Conservation (phyloP, 1,140 invertebrate genomes). For the Brachionus rubens region DNA sequence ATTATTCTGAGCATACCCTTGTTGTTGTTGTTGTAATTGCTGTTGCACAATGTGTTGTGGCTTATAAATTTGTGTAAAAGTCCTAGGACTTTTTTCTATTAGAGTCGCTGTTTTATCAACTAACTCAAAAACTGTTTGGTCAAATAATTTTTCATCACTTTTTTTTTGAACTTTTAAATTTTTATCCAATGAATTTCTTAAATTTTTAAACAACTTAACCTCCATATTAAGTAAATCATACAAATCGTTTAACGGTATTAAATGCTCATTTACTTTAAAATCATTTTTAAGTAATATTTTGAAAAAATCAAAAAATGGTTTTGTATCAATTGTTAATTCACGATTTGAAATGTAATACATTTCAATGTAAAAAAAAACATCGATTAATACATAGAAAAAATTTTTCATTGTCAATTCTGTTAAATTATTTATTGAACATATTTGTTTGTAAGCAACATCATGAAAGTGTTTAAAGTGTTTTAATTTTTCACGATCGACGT, state of each 20-base stretch:
- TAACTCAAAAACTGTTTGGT: not conserved
- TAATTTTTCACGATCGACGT: not conserved
- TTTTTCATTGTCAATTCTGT: not conserved
- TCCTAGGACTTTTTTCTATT: not conserved
- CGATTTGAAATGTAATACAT: not conserved
- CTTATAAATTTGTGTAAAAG: not conserved
- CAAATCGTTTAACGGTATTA: not conserved
- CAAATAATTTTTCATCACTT: not conserved
- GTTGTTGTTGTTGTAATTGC: not conserved
- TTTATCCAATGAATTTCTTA: too few relatives aligned
- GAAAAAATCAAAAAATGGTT: slow-evolving; percentile 1
- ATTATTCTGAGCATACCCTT: too few relatives aligned
- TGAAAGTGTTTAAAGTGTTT: not conserved
- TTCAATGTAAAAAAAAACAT: slow-evolving; percentile 23
- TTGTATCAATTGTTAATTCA: not conserved
- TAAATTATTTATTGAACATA: not conserved
- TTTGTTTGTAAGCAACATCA: not conserved
- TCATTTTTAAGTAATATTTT: not conserved
- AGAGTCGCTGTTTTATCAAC: too few relatives aligned
- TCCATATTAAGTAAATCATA: slow-evolving; percentile 20
- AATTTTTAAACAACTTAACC: not conserved
- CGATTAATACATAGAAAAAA: not conserved
- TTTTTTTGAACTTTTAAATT: too few relatives aligned
- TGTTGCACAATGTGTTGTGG: not conserved
- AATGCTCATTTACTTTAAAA: not conserved